Conservation (phyloP, 2,113 vertebrate genomes). For the Rhinoptilus africanus region DNA sequence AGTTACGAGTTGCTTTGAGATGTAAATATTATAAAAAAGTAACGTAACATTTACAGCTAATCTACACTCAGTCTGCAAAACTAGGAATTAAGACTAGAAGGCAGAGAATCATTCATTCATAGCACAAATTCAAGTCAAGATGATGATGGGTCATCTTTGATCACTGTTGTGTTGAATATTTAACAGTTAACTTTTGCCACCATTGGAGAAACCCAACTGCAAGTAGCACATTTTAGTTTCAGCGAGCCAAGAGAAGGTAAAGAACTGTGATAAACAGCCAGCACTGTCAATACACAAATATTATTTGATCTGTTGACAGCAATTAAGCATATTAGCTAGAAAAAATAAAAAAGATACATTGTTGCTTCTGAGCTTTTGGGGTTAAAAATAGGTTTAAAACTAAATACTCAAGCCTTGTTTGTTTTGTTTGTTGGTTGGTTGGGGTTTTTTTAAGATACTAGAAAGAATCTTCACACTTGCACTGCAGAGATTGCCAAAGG, state of each 20-base stretch:
- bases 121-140: not conserved
- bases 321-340: not conserved
- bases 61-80: conserved; percentile 8
- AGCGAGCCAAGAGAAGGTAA: not conserved
- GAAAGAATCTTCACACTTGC: not conserved
- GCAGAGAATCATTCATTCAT: not conserved
- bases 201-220: conserved; percentile 16
- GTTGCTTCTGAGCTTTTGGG: not conserved
- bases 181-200: not conserved
- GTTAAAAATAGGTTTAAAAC: not conserved
- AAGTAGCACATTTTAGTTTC: not conserved
- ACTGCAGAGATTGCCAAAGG: not conserved
- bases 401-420: not conserved
- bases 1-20: not conserved
- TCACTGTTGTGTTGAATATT: not conserved
- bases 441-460: not conserved
- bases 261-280: not conserved
- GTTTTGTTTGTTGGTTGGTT: not conserved
- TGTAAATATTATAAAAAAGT: not conserved
- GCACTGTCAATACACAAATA: not conserved
- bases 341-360: not conserved
- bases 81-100: not conserved
- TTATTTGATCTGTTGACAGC: not conserved
- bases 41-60: not conserved
- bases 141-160: not conserved